Evolutionary conservation across 2,797 vertebrate genomes (phyloP).

Genomic region (Taeniopygia guttata): DNA sequence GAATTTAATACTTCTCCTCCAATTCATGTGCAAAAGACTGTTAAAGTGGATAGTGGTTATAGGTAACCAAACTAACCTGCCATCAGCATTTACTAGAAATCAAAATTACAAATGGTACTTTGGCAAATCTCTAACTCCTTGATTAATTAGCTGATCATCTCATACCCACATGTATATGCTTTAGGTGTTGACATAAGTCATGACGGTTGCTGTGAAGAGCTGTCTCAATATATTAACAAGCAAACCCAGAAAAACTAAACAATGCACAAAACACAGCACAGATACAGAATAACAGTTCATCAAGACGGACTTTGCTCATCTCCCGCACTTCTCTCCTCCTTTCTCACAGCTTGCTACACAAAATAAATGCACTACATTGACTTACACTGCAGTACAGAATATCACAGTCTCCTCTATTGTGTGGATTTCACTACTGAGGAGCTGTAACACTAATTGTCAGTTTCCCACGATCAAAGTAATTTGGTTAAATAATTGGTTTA

Average conservation of each 20-base stretch:
- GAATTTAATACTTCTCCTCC: not conserved
- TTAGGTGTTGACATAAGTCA: slow-evolving; percentile 62
- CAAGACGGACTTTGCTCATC: not conserved
- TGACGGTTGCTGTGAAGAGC: slow-evolving; percentile 70
- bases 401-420: slow-evolving; percentile 25
- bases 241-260: slow-evolving; percentile 82
- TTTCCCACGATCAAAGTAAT: slow-evolving; percentile 64
- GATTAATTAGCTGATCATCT: slow-evolving; percentile 31
- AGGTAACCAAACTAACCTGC: not conserved
- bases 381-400: slow-evolving; percentile 18
- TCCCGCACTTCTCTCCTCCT: not conserved
- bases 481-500: slow-evolving; percentile 69
- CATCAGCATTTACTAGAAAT: not conserved
- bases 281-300: not conserved
- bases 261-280: slow-evolving; percentile 42
- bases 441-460: slow-evolving; percentile 67
- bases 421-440: slow-evolving; percentile 59
- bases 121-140: not conserved
- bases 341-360: slow-evolving; percentile 29
- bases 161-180: not conserved
- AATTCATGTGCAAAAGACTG: not conserved
- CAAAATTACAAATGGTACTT: not conserved
- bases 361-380: slow-evolving; percentile 35
- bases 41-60: not conserved
- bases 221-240: slow-evolving; percentile 80